Evolutionary conservation across 2,113 vertebrate species (phyloP), one percentile per base, ranked within the genome.

Genomic region (Myanophis thanlyinensis): DNA sequence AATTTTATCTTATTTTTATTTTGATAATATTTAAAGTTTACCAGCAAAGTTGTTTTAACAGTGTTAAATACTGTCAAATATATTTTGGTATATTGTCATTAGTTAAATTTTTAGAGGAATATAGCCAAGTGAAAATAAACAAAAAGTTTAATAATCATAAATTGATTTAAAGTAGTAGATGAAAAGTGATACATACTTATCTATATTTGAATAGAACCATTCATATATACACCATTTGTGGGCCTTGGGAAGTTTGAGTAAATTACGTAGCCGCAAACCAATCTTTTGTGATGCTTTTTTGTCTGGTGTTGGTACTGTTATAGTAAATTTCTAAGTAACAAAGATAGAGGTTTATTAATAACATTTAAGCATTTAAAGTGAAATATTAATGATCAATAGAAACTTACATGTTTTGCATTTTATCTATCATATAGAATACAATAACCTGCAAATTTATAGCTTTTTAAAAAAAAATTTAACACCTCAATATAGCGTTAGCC

Each of bases 211-310:
- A 96, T 99, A 99, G 97, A 99, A 99, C 99, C 99, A 99, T 95
- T 99, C 99, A 2, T 99, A 99, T 97, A 99, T 99, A 96, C 99
- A 99, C 99, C 99, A 99, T 97, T 99, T 99, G 97, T 99, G 99
- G 67, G 99, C 99, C 98, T 99, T 99, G 93, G 99, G 99, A 86
- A 99, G 98, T 94, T 99, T 99, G 22, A 99, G 98, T 46, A 99
- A 98, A 96, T 99, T 99, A 94, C 99, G 98, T 96, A 99, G 98
- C 92, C 99, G 97, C 93, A 99, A 98, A 47, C 99, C 99, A 94
- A 99, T 99, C 98, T 98, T 99, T 97, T 99, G 99, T 49, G 99
- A 99, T 3, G 97, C 98, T 90, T 98, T 99, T 97, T 99, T 99
- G 95, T 99, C 99, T 93, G 99, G 99, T 5, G 98, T 99, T 95